phyloP scores from a whole-genome alignment of 1,140 invertebrate species.

The Camponotus pennsylvanicus region DNA sequence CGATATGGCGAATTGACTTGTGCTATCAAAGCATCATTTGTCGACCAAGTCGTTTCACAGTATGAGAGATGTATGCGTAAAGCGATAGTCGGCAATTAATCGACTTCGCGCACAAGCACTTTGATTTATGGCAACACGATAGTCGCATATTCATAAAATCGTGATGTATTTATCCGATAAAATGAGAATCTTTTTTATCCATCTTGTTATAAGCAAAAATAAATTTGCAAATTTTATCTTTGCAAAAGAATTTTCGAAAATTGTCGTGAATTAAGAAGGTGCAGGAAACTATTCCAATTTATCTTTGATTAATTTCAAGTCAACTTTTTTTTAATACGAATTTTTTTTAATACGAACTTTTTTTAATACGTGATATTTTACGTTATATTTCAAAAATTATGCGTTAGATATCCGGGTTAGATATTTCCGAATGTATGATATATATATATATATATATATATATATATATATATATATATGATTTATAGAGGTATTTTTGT shows the following conservation, averaged over 20 bases:
- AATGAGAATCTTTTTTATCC: constrained; percentile 28
- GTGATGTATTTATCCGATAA: constrained; percentile 22
- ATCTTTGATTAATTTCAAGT: not conserved
- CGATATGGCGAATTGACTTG: not conserved
- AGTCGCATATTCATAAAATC: constrained; percentile 32
- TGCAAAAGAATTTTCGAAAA: not conserved
- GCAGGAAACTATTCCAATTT: no score
- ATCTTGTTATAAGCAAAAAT: not conserved
- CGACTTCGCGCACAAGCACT: constrained; percentile 22
- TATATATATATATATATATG: no score
- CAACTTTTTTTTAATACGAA: no score
- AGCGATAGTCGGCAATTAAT: constrained; percentile 58
- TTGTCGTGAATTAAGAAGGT: not conserved
- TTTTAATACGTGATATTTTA: no score
- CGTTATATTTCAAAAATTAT: no score
- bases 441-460: no score
- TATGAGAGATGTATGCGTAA: not conserved
- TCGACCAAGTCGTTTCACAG: not conserved
- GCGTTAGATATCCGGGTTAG: no score
- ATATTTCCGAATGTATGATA: no score
- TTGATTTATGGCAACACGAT: constrained; percentile 44
- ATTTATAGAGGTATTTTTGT: no score
- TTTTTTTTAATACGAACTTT: no score
- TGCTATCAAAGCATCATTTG: constrained; percentile 7
- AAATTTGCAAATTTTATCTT: not conserved